Evolutionary conservation across 2,797 vertebrate genomes (phyloP), one percentile per base, ranked within the genome.

Genomic region (Bradypodion ventrale): DNA sequence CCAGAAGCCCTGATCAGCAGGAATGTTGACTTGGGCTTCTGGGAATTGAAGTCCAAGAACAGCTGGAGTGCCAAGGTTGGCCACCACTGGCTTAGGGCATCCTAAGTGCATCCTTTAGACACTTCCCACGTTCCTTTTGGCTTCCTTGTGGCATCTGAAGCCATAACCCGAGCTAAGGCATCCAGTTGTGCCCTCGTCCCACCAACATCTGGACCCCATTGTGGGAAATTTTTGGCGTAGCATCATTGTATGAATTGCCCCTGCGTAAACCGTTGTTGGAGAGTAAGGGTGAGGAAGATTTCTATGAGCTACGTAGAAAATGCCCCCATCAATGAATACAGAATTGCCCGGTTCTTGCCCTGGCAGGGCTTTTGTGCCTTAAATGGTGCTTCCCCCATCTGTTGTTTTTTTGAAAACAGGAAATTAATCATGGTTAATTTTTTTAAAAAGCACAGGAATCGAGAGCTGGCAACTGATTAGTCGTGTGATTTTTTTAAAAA

Each of bases 241-340:
- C 95, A 80, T 96, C 96, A 95, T 92, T 81, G 83, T 37, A 96
- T 99, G 98, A 99, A 85, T 96, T 94, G 94, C 92, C 93, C 94
- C 87, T 70, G 95, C 94, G 82, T 87, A 97, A 98, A 98, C 84
- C 92, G 96, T 92, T 21, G 59, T 77, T 60, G 97, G 97, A 95
- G 78, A 23, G 93, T 95, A 96, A 94, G 96, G 94, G 94, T 86
- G 83, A 95, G 89, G 98, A 99, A 92, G 92, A 78, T 85, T 19
- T 88, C 89, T 82, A 84, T 97, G 97, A 93, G 93, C 93, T 42
- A 4, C 0, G 69, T 25, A 9, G 63, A 77, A 62, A 83, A 86
- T 82, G 83, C 75, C 19, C 65, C 74, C 12, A 84, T 63, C 1
- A 1, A 78, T 90, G 52, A 2, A 59, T 63, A 76, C 44, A 5